Evolutionary conservation across 2,888 invertebrate genomes (phyloP).

Genomic region (Diarsia dahlii): DNA sequence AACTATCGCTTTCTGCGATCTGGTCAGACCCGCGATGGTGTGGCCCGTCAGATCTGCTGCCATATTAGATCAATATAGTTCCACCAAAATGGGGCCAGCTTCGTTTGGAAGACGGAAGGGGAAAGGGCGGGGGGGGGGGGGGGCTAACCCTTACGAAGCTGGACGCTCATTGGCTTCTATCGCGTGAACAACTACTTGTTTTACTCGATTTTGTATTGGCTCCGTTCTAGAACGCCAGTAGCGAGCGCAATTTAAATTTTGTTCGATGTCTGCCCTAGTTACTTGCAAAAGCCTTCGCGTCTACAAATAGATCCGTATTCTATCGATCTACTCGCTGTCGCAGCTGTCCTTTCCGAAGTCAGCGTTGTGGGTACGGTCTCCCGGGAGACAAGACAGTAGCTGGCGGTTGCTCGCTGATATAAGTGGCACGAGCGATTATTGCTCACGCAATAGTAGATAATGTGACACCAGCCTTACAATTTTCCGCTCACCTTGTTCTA

Average conservation of each 20-base stretch:
- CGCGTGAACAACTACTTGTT: constrained; percentile 1
- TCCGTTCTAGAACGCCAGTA: not conserved
- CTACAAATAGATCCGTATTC: not conserved
- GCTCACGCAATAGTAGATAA: constrained; percentile 9
- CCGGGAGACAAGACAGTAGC: not conserved
- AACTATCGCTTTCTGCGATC: too few relatives aligned
- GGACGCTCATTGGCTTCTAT: constrained; percentile 12
- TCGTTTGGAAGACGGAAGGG: too few relatives aligned
- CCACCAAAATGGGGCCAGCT: too few relatives aligned
- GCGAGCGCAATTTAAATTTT: constrained; percentile 1
- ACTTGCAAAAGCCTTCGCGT: constrained; percentile 1
- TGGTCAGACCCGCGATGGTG: too few relatives aligned
- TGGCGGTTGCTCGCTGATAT: not conserved
- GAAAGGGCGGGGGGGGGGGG: too few relatives aligned
- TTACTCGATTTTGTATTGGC: constrained; percentile 9
- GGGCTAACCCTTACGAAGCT: not conserved
- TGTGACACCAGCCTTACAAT: constrained; percentile 18
- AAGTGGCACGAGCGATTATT: not conserved
- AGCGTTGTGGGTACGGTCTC: not conserved
- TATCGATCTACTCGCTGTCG: not conserved
- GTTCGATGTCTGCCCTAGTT: not conserved
- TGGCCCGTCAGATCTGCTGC: too few relatives aligned
- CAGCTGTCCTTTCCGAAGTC: not conserved
- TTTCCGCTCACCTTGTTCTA: constrained; percentile 14
- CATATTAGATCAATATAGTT: too few relatives aligned